Evolutionary conservation across 2,888 invertebrate species (phyloP), one percentile per base, ranked within the genome.

Genomic region (Seira musarum): DNA sequence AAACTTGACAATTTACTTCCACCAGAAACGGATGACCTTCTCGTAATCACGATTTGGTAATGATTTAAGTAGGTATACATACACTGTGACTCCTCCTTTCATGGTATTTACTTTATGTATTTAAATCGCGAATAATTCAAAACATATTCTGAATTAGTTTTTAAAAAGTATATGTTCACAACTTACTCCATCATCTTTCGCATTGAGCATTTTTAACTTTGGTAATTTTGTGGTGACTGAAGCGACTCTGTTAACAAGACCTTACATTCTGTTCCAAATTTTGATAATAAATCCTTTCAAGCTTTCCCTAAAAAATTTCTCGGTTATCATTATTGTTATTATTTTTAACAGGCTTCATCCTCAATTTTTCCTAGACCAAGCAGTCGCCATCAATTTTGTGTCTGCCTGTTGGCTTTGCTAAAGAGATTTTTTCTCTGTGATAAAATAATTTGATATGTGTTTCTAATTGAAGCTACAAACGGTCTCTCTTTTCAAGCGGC

Each of bases 401-500:
- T 21, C 13, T 53, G 17, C 53, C 21, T 21, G 10, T 22, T 60
- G 10, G 60, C 21, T 21, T 71, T 60, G 30, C 35, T 71, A 57
- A 57, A 30, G 24, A 71, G 30, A 71, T 71, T 61, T 61, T 35
- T 6, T 35, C 61, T 57, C 69, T 1, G 61, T 69, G 49, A 21
- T 53, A 49, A 21, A 53, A 22, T 30, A 30, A 30, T 30, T 30
- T 30, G 30, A 30, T 30, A 30, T 30, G 30, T 30, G 30, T 2
- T 30, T 30, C 30, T 30, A 30, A 30, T 30, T 30, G 30, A 30
- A 30, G 30, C 2, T 5, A 30, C 30, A 30, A 30, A 30, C 30
- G 8, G 30, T 30, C 30, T 30, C n/a, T n/a, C 30, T 30, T 30
- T 30, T 30, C 8, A 30, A 30, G 30, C 30, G 30, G 30, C 30